These are phyloP conservation scores for Neodiprion pinetum DNA, from an alignment of 1,140 invertebrate species.

Conservation along the genomic window DNA sequence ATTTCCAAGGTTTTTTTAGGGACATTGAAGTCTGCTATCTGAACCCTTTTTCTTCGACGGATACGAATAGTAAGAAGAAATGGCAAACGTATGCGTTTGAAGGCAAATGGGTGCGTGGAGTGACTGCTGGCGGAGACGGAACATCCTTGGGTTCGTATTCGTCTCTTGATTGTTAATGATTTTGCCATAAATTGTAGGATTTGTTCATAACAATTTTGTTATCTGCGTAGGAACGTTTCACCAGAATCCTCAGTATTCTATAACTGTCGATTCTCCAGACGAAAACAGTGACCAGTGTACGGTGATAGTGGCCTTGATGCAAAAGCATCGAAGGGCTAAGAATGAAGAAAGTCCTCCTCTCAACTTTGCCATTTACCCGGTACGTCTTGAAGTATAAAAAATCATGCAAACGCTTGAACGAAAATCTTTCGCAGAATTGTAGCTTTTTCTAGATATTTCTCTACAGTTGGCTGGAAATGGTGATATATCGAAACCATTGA, in stretches of 20 bases:
- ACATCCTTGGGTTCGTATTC: slow-evolving; percentile 80
- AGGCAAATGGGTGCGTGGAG: slow-evolving; percentile 91
- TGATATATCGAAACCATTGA: too few species aligned
- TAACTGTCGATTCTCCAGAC: slow-evolving; percentile 88
- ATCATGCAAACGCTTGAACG: too few species aligned
- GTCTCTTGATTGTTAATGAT: background rate
- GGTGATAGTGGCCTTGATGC: slow-evolving; percentile 91
- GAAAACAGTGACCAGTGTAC: slow-evolving; percentile 87
- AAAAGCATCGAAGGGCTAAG: slow-evolving; percentile 86
- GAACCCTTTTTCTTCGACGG: slow-evolving; percentile 89
- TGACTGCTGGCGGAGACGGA: slow-evolving; percentile 95
- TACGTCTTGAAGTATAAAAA: too few species aligned
- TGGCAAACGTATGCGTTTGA: slow-evolving; percentile 97
- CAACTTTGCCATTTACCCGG: too few species aligned
- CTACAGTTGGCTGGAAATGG: too few species aligned
- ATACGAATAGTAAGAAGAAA: slow-evolving; percentile 77
- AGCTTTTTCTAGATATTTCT: too few species aligned
- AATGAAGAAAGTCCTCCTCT: too few species aligned
- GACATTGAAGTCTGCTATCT: slow-evolving; percentile 95
- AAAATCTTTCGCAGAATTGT: too few species aligned
- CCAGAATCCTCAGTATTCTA: slow-evolving; percentile 95
- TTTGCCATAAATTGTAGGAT: too few species aligned
- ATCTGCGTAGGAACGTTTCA: slow-evolving; percentile 83
- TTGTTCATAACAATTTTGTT: too few species aligned
- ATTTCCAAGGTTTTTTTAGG: slow-evolving; percentile 78